Evolutionary conservation across 2,888 invertebrate genomes (phyloP).

Genomic region (Coenonympha arcania): DNA sequence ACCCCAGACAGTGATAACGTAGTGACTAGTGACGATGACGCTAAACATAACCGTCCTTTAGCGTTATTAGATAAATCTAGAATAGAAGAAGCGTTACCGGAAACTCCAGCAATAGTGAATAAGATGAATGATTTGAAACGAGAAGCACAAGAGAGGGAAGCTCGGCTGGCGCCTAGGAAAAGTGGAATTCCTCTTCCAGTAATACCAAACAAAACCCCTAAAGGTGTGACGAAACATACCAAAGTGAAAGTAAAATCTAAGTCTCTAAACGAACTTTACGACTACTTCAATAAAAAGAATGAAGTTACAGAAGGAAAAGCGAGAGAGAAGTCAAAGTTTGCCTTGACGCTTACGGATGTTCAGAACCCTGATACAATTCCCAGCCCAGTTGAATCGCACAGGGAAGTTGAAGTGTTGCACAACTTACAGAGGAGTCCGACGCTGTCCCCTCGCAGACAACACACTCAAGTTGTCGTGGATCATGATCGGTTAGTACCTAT

Average conservation of each 20-base stretch:
- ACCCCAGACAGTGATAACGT: constrained; percentile 88
- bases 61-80: constrained; percentile 23
- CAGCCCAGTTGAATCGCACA: constrained; percentile 74
- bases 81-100: constrained; percentile 30
- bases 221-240: constrained; percentile 40
- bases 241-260: constrained; percentile 64
- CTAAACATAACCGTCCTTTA: constrained; percentile 34
- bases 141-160: constrained; percentile 45
- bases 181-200: constrained; percentile 65
- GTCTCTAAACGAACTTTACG: constrained; percentile 65
- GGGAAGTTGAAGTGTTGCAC: constrained; percentile 79
- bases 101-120: constrained; percentile 41
- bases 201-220: constrained; percentile 46
- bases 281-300: constrained; percentile 64
- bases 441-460: constrained; percentile 69
- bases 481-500: constrained; percentile 65
- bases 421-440: constrained; percentile 79
- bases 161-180: constrained; percentile 42
- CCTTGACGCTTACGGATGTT: constrained; percentile 53
- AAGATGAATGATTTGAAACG: constrained; percentile 56
- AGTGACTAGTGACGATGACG: constrained; percentile 73
- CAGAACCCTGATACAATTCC: constrained; percentile 56
- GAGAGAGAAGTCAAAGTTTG: constrained; percentile 50
- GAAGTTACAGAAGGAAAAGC: constrained; percentile 38
- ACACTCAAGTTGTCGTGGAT: constrained; percentile 55